A percentile compares a stretch with the other conserved stretches of the same genome.
Conservation (phyloP, 2,888 invertebrate species). For the Hydrotaea diabolus region DNA sequence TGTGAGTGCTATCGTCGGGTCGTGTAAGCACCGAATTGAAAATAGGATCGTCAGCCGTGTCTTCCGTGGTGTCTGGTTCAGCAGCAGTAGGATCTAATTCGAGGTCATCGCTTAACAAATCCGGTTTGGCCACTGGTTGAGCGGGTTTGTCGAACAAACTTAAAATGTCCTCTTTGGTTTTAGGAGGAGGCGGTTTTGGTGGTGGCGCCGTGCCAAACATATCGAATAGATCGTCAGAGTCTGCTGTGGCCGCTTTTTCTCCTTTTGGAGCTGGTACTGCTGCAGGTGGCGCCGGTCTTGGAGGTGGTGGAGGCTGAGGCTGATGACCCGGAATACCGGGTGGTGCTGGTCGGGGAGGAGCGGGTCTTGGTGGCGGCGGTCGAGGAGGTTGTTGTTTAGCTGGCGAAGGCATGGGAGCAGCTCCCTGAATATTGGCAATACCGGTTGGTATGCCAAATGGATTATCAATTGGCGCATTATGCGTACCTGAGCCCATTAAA, state of each 20-base stretch:
- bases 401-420: constrained; percentile 82
- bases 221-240: constrained; percentile 82
- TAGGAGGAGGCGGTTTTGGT: constrained; percentile 82
- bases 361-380: constrained; percentile 80
- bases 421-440: constrained; percentile 79
- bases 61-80: constrained; percentile 33
- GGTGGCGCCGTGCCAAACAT: constrained; percentile 82
- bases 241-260: constrained; percentile 73
- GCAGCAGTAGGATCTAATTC: constrained; percentile 69
- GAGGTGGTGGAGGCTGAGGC: constrained; percentile 80
- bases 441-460: constrained; percentile 80
- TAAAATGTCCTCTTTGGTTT: constrained; percentile 84
- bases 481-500: constrained; percentile 70
- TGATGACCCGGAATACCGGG: constrained; percentile 75
- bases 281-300: constrained; percentile 80
- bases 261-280: constrained; percentile 64
- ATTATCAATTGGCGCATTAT: constrained; percentile 74
- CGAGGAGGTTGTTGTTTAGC: constrained; percentile 81
- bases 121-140: constrained; percentile 80
- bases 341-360: constrained; percentile 78
- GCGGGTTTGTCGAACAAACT: constrained; percentile 82
- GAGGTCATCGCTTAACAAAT: constrained; percentile 84
- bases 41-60: constrained; percentile 73
- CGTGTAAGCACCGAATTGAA: constrained; percentile 77
- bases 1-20: constrained; percentile 79